Conservation (phyloP, 2,888 invertebrate genomes). For the Leucozona laternaria region DNA sequence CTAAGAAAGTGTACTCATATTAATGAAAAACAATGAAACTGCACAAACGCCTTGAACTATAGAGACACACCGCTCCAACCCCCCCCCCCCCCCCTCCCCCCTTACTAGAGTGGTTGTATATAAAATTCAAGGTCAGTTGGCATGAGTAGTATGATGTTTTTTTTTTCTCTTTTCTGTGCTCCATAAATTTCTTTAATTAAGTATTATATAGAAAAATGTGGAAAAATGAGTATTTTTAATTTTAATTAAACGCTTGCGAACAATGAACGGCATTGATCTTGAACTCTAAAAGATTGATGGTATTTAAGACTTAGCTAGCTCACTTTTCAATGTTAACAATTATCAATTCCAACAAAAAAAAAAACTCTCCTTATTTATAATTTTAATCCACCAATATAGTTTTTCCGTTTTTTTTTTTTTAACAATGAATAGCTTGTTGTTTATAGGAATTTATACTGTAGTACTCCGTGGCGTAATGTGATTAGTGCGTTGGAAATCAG, state of each 20-base stretch:
- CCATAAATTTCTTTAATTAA: constrained; percentile 47
- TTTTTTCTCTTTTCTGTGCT: constrained; percentile 16
- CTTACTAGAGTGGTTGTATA: not conserved
- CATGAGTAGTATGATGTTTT: not conserved
- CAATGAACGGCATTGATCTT: constrained; percentile 31
- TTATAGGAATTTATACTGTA: too few species aligned
- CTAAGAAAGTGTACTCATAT: not conserved
- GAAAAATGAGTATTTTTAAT: not conserved
- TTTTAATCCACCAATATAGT: too few species aligned
- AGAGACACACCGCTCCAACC: not conserved
- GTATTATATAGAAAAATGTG: constrained; percentile 18
- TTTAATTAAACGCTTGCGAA: constrained; percentile 12
- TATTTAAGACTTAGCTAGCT: not conserved
- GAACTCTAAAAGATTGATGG: not conserved
- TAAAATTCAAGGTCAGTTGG: constrained; percentile 43
- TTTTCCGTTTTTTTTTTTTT: too few species aligned
- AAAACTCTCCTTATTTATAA: too few species aligned
- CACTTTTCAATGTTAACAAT: not conserved
- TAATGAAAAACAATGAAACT: constrained; percentile 22
- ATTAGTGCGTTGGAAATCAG: too few species aligned
- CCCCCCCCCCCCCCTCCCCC: not conserved
- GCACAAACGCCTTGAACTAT: constrained; percentile 24
- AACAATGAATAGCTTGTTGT: too few species aligned
- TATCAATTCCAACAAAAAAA: not conserved
- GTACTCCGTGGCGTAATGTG: too few species aligned